Evolutionary conservation across 2,113 vertebrate species (phyloP).

Genomic region (Harpagus bidentatus): DNA sequence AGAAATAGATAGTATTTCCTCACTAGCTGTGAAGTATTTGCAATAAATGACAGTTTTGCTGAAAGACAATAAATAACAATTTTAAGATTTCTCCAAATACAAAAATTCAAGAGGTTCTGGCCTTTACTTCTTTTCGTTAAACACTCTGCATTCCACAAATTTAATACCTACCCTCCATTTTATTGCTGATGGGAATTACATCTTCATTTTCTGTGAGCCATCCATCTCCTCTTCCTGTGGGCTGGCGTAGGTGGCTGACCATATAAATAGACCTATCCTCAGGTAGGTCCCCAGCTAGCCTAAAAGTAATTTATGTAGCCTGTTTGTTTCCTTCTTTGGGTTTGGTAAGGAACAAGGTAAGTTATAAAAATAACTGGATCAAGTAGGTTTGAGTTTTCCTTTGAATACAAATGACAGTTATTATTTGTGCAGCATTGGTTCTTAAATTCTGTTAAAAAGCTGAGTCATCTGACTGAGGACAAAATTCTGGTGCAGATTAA

Average conservation of each 20-base stretch:
- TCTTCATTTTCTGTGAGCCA: background rate
- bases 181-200: background rate
- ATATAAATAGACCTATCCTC: background rate
- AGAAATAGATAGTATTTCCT: background rate
- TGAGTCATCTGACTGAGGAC: background rate
- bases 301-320: background rate
- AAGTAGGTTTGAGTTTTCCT: background rate
- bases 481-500: background rate
- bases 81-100: background rate
- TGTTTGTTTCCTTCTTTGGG: background rate
- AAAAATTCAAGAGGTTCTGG: background rate
- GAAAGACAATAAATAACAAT: background rate
- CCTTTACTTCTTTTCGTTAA: background rate
- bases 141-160: background rate
- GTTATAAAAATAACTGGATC: background rate
- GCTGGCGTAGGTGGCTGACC: background rate
- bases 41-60: background rate
- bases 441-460: background rate
- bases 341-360: background rate
- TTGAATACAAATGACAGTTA: background rate
- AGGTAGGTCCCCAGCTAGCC: background rate
- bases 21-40: background rate
- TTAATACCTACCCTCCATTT: background rate
- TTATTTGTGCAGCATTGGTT: background rate
- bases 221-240: background rate